Conservation (phyloP, 2,113 vertebrate species). For the Pan troglodytes region NHGRI_mPanTro3-v2.1_pri NC_072398.2:116820001-116820500, state of each 20-base stretch:
- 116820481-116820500: conserved; percentile 41
- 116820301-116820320: conserved; percentile 57
- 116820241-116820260: conserved; percentile 54
- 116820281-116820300: conserved; percentile 49
- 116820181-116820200: conserved; percentile 28
- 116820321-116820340: conserved; percentile 50
- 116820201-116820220: conserved; percentile 33
- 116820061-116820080: conserved; percentile 40
- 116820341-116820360: conserved; percentile 42
- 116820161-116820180: conserved; percentile 23
- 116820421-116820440: not conserved
- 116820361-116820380: not conserved
- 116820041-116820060: conserved; percentile 31
- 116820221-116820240: conserved; percentile 18
- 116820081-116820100: not conserved
- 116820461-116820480: conserved; percentile 35
- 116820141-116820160: conserved; percentile 28
- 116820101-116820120: conserved; percentile 23
- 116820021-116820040: not conserved
- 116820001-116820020: not conserved
- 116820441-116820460: not conserved
- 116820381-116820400: conserved; percentile 37
- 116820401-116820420: conserved; percentile 28
- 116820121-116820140: conserved; percentile 32
- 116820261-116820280: conserved; percentile 51